Base-by-base conservation (phyloP, 64 coral and sea anemone species). In the Dendrophyllia cribrosa region DNA sequence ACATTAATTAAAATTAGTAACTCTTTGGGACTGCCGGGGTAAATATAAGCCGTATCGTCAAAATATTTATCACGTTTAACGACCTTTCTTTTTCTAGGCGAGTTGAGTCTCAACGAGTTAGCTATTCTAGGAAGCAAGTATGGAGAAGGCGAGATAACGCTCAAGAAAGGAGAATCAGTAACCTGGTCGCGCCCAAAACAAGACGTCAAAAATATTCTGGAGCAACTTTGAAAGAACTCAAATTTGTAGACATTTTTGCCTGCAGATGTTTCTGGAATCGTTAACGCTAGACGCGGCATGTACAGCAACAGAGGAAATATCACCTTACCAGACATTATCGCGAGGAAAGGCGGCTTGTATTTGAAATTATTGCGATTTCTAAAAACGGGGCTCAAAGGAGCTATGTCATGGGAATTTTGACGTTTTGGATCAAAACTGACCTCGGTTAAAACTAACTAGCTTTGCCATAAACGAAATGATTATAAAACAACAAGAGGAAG, bases 111-210 rank as follows among this genome's bases (percentile, higher is more conserved):
- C 13, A 96, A 82, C 46, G 72, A 71, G 3, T 59, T 96, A 6
- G 52, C 86, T 10, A 70, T 96, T 59, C 45, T 89, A 51, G 95
- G 92, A 21, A 94, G 73, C 80, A 78, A 24, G 6, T 96, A 96
- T 45, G 95, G 95, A 19, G 71, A 87, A 61, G 95, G 95, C 5
- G 74, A 90, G 75, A 86, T 96, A 53, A 66, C 63, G 48, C 66
- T 96, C 20, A 85, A 75, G 59, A 25, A 87, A 65, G 95, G 92
- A 34, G 86, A 92, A 11, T 51, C 75, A 16, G 86, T 96, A 55
- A 86, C 95, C 53, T 96, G 95, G 95, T 96, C 95, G 14, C 83
- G 83, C 78, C 95, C 95, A 13, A 93, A 67, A 23, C 70, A 76
- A 51, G 75, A 93, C 48, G 91, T 93, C 1, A 24, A 50, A 68